Base-by-base conservation (phyloP, 2,113 vertebrate species). In the Gila orcuttii region DNA sequence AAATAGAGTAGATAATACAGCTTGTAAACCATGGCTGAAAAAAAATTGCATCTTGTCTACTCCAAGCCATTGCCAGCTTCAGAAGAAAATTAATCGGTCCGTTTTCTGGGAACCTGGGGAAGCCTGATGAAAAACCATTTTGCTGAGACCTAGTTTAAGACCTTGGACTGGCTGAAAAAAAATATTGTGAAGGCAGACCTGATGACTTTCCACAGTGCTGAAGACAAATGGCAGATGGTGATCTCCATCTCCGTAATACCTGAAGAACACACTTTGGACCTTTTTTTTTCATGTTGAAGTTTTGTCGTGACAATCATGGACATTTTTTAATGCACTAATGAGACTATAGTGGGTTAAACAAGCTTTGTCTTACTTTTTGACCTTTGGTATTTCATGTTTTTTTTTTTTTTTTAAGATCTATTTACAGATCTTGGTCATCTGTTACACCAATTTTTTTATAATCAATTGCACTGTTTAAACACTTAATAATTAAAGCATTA, bases 141-240 rank as follows among this genome's bases (percentile, higher is more conserved):
- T 66, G 39, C 45, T 81, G 79, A 66, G 45, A 50, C 15, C 25
- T 81, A 50, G n/a, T 81, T 21, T 50, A 25, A 68, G 3, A 42
- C 39, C 15, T 62, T 80, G 78, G 78, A 80, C 57, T 80, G 23
- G n/a, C 36, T 82, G 80, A 82, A 33, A 33, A 11, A 31, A 33
- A 33, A 19, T 52, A 1, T 69, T 82, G 42, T 82, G 80, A 69
- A 19, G 28, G 47, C 42, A 82, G 45, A 55, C 80, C 80, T 52
- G 45, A 68, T 31, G 79, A 81, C 15, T 28, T 81, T 28, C 59
- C 17, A 31, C 79, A 47, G 7, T 28, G 39, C 59, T 31, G 79
- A 66, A 81, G 79, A 80, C 23, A n/a, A 80, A 42, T 47, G 36
- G 79, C 36, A 31, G 59, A 81, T 28, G 13, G 4, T 15, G 2